Conservation (phyloP, 2,888 invertebrate genomes). For the Bombyx huttoni region DNA sequence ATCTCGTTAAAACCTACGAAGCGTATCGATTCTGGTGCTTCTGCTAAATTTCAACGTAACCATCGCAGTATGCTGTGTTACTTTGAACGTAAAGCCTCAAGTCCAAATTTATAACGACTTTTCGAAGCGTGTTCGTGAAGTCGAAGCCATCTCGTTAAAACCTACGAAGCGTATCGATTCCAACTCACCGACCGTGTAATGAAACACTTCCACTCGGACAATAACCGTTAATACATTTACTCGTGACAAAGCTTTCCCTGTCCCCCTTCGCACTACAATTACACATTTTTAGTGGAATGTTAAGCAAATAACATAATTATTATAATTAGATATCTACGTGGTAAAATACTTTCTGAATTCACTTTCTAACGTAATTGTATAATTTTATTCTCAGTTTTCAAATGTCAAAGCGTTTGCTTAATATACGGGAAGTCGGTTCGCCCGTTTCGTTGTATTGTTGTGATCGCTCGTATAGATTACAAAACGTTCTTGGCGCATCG, state of each 20-base stretch:
- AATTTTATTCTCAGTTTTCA: conserved; percentile 1
- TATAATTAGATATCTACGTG: not conserved
- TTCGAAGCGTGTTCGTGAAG: conserved; percentile 30
- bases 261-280: conserved; percentile 34
- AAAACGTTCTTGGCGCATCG: conserved; percentile 15
- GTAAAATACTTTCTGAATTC: not conserved
- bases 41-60: no score
- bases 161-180: conserved; percentile 44
- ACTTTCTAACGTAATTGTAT: conserved; percentile 1
- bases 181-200: conserved; percentile 53
- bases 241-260: conserved; percentile 49
- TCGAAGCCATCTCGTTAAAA: conserved; percentile 51
- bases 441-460: not conserved
- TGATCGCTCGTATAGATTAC: conserved; percentile 1
- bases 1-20: conserved; percentile 54
- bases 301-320: not conserved
- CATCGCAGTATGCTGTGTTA: no score
- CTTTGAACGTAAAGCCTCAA: not conserved
- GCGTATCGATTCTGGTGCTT: conserved; percentile 27
- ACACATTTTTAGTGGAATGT: conserved; percentile 6
- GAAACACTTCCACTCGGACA: conserved; percentile 63
- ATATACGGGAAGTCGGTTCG: conserved; percentile 1
- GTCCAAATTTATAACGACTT: conserved; percentile 8
- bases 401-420: conserved; percentile 1
- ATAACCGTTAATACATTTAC: conserved; percentile 57